phyloP scores from a whole-genome alignment of 2,797 vertebrate species.

The Gadopsis bispinosus region DNA sequence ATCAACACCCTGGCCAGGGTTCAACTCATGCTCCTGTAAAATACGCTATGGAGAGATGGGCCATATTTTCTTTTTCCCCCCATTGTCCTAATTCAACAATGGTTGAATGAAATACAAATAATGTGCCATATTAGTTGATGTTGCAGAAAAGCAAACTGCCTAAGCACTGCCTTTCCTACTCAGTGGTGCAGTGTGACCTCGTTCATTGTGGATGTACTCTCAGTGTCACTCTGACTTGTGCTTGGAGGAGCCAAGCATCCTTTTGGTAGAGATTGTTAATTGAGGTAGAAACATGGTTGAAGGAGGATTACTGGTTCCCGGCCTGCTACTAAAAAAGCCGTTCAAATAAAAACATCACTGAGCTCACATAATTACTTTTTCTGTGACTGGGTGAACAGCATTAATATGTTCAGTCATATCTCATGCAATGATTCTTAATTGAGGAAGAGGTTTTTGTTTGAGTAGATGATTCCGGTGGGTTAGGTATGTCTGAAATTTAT shows the following conservation, averaged over 20 bases:
- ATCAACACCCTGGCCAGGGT: not conserved
- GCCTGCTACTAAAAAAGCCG: slow-evolving; percentile 64
- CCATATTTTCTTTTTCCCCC: not conserved
- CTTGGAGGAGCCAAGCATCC: slow-evolving; percentile 70
- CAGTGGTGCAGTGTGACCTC: slow-evolving; percentile 73
- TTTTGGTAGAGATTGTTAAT: slow-evolving; percentile 72
- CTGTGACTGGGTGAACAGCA: slow-evolving; percentile 41
- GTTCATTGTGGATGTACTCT: slow-evolving; percentile 65
- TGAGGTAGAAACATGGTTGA: slow-evolving; percentile 66
- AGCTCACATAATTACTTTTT: slow-evolving; percentile 70
- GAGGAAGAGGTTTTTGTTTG: slow-evolving; percentile 44
- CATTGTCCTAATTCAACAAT: slow-evolving; percentile 13
- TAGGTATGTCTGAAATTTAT: slow-evolving; percentile 33
- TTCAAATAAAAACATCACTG: slow-evolving; percentile 72
- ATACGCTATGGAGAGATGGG: not conserved
- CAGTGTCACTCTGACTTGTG: slow-evolving; percentile 78
- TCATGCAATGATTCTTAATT: slow-evolving; percentile 50
- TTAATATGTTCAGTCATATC: slow-evolving; percentile 41
- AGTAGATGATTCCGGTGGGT: slow-evolving; percentile 44
- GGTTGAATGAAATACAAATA: slow-evolving; percentile 31
- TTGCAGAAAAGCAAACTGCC: slow-evolving; percentile 29
- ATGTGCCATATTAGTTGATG: slow-evolving; percentile 51
- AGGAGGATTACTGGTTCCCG: slow-evolving; percentile 77
- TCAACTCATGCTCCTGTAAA: not conserved
- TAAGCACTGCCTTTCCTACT: slow-evolving; percentile 47